These are phyloP conservation scores for Aphidius colemani DNA, from an alignment of 2,888 invertebrate species.

Conservation along the genomic window DNA sequence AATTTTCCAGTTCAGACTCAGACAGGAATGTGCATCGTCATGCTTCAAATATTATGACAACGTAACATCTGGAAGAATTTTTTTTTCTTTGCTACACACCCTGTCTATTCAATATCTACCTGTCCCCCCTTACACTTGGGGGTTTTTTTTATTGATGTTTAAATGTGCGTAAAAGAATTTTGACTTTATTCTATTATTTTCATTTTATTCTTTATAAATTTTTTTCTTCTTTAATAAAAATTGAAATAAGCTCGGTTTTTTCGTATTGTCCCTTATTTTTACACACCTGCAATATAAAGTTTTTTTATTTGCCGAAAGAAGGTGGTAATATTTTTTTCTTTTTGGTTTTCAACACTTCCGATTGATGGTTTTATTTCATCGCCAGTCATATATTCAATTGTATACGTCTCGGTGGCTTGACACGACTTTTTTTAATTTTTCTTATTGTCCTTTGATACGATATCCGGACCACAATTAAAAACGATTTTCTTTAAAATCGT, in stretches of 20 bases:
- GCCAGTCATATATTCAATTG: too few species aligned
- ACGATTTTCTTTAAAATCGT: too few species aligned
- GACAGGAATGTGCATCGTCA: not conserved
- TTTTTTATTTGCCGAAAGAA: not conserved
- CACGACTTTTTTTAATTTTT: not conserved
- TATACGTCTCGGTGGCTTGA: too few species aligned
- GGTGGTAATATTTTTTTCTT: not conserved
- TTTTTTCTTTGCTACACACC: not conserved
- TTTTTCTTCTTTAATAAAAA: not conserved
- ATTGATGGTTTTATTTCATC: constrained; percentile 1
- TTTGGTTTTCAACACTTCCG: constrained; percentile 8
- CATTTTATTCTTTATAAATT: not conserved
- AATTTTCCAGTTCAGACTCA: not conserved
- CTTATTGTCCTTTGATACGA: too few species aligned
- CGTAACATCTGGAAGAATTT: constrained; percentile 1
- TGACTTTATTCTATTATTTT: constrained; percentile 5
- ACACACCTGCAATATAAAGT: too few species aligned
- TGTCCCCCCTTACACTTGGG: not conserved
- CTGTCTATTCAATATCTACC: not conserved
- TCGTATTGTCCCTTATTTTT: not conserved
- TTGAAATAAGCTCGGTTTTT: not conserved
- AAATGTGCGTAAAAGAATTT: constrained; percentile 20
- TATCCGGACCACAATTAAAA: too few species aligned
- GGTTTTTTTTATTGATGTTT: constrained; percentile 2
- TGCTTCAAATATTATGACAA: not conserved